phyloP scores from a whole-genome alignment of 2,113 vertebrate species.

The Terrapene triunguis region DNA sequence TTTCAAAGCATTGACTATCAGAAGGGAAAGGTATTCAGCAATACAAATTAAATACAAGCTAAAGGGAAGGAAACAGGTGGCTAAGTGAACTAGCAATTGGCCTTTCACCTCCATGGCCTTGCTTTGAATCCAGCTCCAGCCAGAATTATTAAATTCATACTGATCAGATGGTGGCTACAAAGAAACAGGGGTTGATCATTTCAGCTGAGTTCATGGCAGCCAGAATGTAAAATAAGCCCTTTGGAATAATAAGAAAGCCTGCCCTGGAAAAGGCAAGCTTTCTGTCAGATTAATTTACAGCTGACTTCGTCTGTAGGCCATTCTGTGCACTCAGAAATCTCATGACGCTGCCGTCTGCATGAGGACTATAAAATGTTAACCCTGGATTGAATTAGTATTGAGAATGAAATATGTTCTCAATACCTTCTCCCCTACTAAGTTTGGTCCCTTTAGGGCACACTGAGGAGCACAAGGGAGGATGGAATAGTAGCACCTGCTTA shows the following conservation, averaged over 20 bases:
- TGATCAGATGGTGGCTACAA: not conserved
- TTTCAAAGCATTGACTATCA: not conserved
- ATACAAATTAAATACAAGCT: constrained; percentile 38
- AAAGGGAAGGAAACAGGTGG: constrained; percentile 72
- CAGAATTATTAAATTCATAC: constrained; percentile 62
- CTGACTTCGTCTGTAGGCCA: not conserved
- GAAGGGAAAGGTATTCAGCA: constrained; percentile 37
- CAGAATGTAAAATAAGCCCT: not conserved
- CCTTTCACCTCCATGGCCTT: constrained; percentile 46
- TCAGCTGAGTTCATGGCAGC: not conserved
- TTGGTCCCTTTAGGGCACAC: constrained; percentile 19
- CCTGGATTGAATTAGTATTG: constrained; percentile 65
- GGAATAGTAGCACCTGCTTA: constrained; percentile 21
- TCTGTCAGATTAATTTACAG: constrained; percentile 24
- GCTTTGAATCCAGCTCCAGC: constrained; percentile 7
- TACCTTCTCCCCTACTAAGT: not conserved
- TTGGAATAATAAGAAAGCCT: not conserved
- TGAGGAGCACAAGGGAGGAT: not conserved
- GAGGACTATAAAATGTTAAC: not conserved
- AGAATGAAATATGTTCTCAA: constrained; percentile 22
- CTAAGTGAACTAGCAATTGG: constrained; percentile 48
- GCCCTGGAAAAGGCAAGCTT: not conserved
- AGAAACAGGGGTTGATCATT: not conserved
- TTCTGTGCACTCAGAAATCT: not conserved
- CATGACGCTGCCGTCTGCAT: not conserved